Conservation (phyloP, 2,797 vertebrate genomes). For the Anabacerthia variegaticeps region DNA sequence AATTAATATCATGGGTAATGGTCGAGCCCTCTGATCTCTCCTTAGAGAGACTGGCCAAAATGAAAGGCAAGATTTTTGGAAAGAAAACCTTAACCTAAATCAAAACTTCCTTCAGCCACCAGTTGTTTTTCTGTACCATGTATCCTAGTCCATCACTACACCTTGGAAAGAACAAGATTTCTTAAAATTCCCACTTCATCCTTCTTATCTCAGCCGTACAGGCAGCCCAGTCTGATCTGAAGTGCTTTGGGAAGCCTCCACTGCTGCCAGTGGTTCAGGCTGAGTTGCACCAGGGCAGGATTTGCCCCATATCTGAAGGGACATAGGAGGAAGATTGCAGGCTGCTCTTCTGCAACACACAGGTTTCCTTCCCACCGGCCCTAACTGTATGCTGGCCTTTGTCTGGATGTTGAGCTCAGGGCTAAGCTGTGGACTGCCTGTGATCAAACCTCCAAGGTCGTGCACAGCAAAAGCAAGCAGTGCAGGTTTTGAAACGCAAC, state of each 20-base stretch:
- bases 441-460: background rate
- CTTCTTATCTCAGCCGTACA: background rate
- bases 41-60: background rate
- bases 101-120: background rate
- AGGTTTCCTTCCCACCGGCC: too few relatives aligned
- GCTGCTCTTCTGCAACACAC: background rate
- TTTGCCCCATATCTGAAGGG: background rate
- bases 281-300: background rate
- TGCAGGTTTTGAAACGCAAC: background rate
- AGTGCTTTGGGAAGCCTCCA: background rate
- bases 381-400: background rate
- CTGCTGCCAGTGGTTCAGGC: rapidly evolving
- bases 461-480: background rate
- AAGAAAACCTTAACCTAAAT: background rate
- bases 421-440: background rate
- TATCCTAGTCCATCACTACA: background rate
- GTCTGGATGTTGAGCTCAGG: background rate
- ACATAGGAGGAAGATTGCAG: rapidly evolving
- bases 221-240: background rate
- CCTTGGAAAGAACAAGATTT: background rate
- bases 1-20: background rate
- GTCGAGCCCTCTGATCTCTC: background rate
- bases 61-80: background rate
- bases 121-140: background rate
- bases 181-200: background rate